Percentiles rank a stretch among this genome's conserved stretches.
These are phyloP conservation scores for Adelges cooleyi DNA, from an alignment of 1,140 invertebrate species.

Conservation along the genomic window DNA sequence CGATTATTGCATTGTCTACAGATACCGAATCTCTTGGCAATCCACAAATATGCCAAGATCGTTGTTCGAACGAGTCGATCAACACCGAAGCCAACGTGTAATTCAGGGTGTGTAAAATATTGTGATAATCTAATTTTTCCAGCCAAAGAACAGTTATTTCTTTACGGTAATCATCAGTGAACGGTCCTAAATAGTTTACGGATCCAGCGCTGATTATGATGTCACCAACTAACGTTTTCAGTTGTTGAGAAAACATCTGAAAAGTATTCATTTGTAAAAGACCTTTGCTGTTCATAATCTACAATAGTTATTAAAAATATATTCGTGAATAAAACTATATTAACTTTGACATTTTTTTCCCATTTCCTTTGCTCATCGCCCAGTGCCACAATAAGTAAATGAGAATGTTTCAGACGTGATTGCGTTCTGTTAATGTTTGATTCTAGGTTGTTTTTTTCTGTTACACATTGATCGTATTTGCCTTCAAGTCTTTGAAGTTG, in stretches of 20 bases:
- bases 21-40: constrained; percentile 71
- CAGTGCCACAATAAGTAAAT: constrained; percentile 69
- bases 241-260: background rate
- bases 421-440: constrained; percentile 61
- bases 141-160: constrained; percentile 59
- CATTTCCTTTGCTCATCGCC: constrained; percentile 50
- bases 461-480: constrained; percentile 49
- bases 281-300: no score
- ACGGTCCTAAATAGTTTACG: constrained; percentile 79
- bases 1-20: constrained; percentile 76
- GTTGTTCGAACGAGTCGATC: constrained; percentile 68
- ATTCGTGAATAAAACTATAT: background rate
- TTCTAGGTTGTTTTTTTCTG: constrained; percentile 49
- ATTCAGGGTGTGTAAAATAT: constrained; percentile 56
- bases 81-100: constrained; percentile 61
- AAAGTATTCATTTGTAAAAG: no score
- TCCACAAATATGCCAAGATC: constrained; percentile 71
- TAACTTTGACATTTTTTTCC: constrained; percentile 43
- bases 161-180: constrained; percentile 60
- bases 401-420: constrained; percentile 62
- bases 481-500: constrained; percentile 54
- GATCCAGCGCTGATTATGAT: constrained; percentile 70
- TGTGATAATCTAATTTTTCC: constrained; percentile 44
- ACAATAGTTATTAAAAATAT: background rate
- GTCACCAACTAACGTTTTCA: constrained; percentile 47